These are phyloP conservation scores for Platycercus adscitus DNA, from an alignment of 2,113 vertebrate genomes.

Conservation along the genomic window DNA sequence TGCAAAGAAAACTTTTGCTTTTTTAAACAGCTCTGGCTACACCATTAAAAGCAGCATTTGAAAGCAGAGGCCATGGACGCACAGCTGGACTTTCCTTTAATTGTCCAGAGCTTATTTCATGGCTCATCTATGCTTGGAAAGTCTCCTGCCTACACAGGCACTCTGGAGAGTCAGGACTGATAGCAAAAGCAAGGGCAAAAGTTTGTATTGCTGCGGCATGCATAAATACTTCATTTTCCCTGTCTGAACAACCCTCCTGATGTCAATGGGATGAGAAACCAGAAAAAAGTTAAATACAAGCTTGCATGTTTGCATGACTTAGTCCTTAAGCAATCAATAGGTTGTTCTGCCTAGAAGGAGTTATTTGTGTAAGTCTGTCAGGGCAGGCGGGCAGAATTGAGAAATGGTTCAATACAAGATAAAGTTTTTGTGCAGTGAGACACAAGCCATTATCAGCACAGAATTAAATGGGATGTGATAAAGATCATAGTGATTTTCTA, in stretches of 20 bases:
- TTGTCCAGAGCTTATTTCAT: background rate
- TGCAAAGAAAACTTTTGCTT: background rate
- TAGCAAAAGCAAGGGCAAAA: background rate
- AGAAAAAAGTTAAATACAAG: background rate
- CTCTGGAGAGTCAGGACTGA: background rate
- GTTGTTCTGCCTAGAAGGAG: background rate
- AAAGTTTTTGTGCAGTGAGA: background rate
- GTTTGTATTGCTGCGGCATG: background rate
- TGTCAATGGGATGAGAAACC: background rate
- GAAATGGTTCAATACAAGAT: background rate
- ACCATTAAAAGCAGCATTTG: background rate
- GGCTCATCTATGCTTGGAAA: background rate
- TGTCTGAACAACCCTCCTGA: background rate
- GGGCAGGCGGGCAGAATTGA: background rate
- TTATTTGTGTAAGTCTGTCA: background rate
- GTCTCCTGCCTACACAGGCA: background rate
- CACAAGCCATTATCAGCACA: background rate
- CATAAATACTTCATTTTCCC: background rate
- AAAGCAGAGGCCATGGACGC: background rate
- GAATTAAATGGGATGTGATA: background rate
- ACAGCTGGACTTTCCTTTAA: background rate
- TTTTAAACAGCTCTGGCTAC: background rate
- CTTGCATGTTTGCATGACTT: background rate
- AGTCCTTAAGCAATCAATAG: background rate
- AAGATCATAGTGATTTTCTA: background rate